Percentiles rank a stretch among this genome's conserved stretches.
These are phyloP conservation scores for Ennomos fuscantarius DNA, from an alignment of 2,888 invertebrate genomes.

Conservation along the genomic window DNA sequence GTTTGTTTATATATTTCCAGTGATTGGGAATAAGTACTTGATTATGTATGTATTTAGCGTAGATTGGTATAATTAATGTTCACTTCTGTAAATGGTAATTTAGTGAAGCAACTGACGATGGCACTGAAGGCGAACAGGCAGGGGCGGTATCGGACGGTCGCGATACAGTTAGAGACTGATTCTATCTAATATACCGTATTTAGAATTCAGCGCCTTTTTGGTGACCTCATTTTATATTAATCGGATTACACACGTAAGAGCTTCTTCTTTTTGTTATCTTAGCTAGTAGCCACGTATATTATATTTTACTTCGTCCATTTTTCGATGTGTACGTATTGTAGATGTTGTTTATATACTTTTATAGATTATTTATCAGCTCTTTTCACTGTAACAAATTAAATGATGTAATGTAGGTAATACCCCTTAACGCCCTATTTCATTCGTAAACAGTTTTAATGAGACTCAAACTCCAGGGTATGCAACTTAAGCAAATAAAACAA, in stretches of 20 bases:
- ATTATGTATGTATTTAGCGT: constrained; percentile 32
- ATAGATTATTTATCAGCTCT: background rate
- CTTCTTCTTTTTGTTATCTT: constrained; percentile 20
- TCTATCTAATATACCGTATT: constrained; percentile 30
- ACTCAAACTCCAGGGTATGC: constrained; percentile 13
- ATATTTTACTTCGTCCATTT: constrained; percentile 4
- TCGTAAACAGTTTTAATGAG: constrained; percentile 13
- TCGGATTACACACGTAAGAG: constrained; percentile 21
- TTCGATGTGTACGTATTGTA: constrained; percentile 1
- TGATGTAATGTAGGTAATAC: too few species aligned
- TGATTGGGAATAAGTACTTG: constrained; percentile 34
- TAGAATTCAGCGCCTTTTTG: constrained; percentile 22
- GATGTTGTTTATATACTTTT: background rate
- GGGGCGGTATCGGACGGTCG: constrained; percentile 10
- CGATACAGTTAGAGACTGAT: constrained; percentile 35
- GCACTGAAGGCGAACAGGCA: background rate
- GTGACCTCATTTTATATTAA: constrained; percentile 28
- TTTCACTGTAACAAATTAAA: too few species aligned
- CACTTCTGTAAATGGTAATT: constrained; percentile 38
- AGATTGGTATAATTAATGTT: constrained; percentile 40
- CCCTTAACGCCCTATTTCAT: background rate
- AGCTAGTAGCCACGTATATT: background rate
- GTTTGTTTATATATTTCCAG: constrained; percentile 5
- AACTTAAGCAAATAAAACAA: constrained; percentile 4
- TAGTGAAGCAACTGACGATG: constrained; percentile 1